Percentiles rank a stretch among this genome's conserved stretches.
phyloP scores from a whole-genome alignment of 2,888 invertebrate genomes.

The Andrena hattorfiana region DNA sequence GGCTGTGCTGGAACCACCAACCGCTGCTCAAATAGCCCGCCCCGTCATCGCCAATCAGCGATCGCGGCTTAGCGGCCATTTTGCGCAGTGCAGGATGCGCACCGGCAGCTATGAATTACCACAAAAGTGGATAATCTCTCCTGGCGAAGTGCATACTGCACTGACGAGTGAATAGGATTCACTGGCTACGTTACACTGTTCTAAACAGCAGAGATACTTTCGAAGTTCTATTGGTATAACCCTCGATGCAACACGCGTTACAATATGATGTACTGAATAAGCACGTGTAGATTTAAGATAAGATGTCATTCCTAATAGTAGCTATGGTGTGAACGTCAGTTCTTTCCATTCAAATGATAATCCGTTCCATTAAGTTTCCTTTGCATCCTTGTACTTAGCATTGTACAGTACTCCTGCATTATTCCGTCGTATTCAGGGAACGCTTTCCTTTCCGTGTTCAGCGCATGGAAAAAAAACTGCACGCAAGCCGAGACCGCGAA shows the following conservation, averaged over 20 bases:
- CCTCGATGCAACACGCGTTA: neutral
- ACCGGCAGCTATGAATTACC: conserved; percentile 74
- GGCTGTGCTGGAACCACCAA: conserved; percentile 78
- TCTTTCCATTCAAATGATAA: conserved; percentile 39
- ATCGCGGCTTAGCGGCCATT: conserved; percentile 74
- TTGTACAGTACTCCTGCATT: conserved; percentile 14
- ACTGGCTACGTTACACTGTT: neutral
- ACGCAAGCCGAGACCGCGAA: conserved; percentile 62
- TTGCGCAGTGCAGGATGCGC: conserved; percentile 75
- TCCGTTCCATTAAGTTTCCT: conserved; percentile 28
- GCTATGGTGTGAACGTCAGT: neutral
- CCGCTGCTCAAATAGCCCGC: conserved; percentile 80
- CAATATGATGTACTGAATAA: neutral
- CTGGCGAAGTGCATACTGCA: conserved; percentile 54
- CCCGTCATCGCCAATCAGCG: conserved; percentile 75
- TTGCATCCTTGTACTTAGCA: conserved; percentile 17
- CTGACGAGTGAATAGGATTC: neutral
- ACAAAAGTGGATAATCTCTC: conserved; percentile 77
- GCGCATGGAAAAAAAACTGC: conserved; percentile 38
- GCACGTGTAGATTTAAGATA: conserved; percentile 9
- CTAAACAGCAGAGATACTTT: neutral
- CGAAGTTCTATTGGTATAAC: neutral
- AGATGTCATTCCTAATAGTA: conserved; percentile 13
- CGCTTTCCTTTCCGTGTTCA: conserved; percentile 56
- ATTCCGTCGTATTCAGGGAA: conserved; percentile 53